These are phyloP conservation scores for Acanthosepion esculentum DNA, from an alignment of 2,888 invertebrate species.

Conservation along the genomic window DNA sequence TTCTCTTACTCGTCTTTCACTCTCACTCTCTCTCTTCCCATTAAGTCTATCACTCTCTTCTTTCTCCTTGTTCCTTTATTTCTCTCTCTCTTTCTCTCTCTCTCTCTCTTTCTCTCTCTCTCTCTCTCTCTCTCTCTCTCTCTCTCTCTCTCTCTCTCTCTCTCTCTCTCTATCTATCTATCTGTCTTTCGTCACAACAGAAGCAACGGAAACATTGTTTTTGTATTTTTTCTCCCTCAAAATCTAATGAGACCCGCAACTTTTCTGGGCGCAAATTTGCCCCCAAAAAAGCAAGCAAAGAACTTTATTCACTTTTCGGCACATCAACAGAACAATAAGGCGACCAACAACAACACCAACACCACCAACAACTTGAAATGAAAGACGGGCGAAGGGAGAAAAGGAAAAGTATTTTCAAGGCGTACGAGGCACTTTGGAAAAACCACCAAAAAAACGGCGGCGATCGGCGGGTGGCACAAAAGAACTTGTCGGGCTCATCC, in stretches of 20 bases:
- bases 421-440: background rate
- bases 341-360: background rate
- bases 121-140: background rate
- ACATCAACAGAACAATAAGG: background rate
- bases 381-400: background rate
- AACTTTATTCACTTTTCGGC: background rate
- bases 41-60: background rate
- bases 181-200: background rate
- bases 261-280: background rate
- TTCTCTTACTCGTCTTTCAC: background rate
- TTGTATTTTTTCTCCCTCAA: background rate
- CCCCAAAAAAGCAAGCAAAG: background rate
- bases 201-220: background rate
- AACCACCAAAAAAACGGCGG: background rate
- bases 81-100: background rate
- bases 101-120: background rate
- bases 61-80: background rate
- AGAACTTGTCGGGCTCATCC: conserved; percentile 1
- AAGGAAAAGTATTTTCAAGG: background rate
- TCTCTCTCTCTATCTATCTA: background rate
- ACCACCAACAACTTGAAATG: background rate
- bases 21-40: too few species aligned
- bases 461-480: background rate
- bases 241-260: background rate
- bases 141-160: background rate